These are phyloP conservation scores for Andrena camellia DNA, from an alignment of 2,888 invertebrate species.

Conservation along the genomic window DNA sequence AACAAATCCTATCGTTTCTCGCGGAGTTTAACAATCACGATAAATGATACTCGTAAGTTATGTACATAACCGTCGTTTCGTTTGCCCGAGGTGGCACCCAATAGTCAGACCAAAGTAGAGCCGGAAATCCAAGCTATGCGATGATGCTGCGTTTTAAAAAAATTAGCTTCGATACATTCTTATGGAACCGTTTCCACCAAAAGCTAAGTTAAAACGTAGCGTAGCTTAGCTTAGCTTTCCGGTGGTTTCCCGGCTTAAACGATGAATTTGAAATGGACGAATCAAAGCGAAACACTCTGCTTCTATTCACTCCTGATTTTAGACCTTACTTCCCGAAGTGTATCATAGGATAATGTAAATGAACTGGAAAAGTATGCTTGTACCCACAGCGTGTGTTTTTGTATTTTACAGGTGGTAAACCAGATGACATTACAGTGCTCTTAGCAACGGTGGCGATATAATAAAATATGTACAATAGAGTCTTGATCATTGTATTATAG, in stretches of 20 bases:
- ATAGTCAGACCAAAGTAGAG: too few relatives aligned
- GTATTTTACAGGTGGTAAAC: slow-evolving; percentile 95
- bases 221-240: too few relatives aligned
- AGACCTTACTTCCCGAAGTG: neutral
- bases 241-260: neutral
- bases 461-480: slow-evolving; percentile 81
- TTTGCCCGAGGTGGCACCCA: neutral
- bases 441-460: slow-evolving; percentile 94
- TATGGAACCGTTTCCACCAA: too few relatives aligned
- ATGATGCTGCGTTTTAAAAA: too few relatives aligned
- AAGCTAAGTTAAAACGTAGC: too few relatives aligned
- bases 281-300: neutral
- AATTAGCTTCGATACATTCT: too few relatives aligned
- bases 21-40: neutral
- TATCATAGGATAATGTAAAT: neutral
- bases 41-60: neutral
- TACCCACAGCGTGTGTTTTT: slow-evolving; percentile 31
- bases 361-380: slow-evolving; percentile 1
- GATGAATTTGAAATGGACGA: neutral
- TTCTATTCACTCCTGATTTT: neutral
- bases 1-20: slow-evolving; percentile 8
- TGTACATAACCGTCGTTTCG: neutral
- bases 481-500: slow-evolving; percentile 84
- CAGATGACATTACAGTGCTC: slow-evolving; percentile 99
- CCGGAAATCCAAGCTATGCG: too few relatives aligned